Base-by-base conservation (phyloP, 2,113 vertebrate species). In the Conger conger region DNA sequence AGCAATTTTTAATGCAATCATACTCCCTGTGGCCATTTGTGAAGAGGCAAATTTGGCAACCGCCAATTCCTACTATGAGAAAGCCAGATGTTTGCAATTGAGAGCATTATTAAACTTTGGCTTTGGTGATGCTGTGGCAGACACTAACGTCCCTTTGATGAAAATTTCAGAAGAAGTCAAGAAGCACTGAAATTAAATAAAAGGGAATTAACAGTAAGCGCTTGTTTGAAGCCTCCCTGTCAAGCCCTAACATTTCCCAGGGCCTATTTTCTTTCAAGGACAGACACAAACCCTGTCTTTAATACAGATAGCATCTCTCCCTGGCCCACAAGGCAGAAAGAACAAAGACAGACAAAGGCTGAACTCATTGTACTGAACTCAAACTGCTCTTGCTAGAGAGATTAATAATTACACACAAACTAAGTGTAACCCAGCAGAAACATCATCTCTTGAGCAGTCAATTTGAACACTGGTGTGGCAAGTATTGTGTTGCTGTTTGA, bases 1-100 rank as follows among this genome's bases (percentile, higher is more conserved):
- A 88, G 83, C 88, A 88, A 83, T 87, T 87, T 91, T 87, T 92
- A 91, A 90, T 88, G 73, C 87, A 86, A 84, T 80, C 33, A 79
- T 45, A 83, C 85, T 87, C 86, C 79, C 40, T 73, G 85, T 42
- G n/a, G 80, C 81, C 76, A 78, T 79, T 88, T 79, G 54, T 90
- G 85, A 87, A 80, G 88, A 92, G 82, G 88, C 87, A 86, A 86
- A 85, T 87, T 89, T 92, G 87, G 84, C 88, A 91, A 86, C 84
- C 30, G 3, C 76, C 86, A 76, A 35, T 83, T 77, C 33, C 27
- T 84, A 89, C 86, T 87, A 85, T 30, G 77, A 87, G 40, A 91
- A 89, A 87, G 85, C 83, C 93, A 94, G 90, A 93, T 94, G 92
- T 94, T 94, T 90, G 91, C 81, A 94, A 94, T 94, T 92, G 90